A percentile compares a stretch with the other conserved stretches of the same genome.
Evolutionary conservation across 2,888 invertebrate genomes (phyloP).

Genomic region (Tridacna gigas): DNA sequence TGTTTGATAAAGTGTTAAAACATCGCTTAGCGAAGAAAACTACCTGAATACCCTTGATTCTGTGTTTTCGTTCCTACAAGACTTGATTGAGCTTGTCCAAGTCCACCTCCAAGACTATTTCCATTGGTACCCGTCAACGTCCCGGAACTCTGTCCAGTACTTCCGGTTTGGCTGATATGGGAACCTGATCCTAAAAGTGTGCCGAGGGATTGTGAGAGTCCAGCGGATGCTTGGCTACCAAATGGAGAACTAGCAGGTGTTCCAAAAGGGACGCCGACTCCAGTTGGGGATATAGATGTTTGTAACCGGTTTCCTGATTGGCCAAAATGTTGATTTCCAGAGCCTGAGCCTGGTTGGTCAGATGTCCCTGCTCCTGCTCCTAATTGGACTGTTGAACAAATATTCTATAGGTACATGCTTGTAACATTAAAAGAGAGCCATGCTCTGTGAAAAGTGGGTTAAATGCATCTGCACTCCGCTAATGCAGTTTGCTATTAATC

Average conservation of each 20-base stretch:
- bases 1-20: too few species aligned
- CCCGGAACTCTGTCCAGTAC: constrained; percentile 7
- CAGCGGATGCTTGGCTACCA: neutral
- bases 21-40: neutral
- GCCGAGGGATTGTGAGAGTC: neutral
- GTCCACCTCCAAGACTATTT: constrained; percentile 13
- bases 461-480: too few species aligned
- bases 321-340: constrained; percentile 18
- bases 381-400: too few species aligned
- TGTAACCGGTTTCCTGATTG: constrained; percentile 7
- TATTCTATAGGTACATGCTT: too few species aligned
- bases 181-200: constrained; percentile 15
- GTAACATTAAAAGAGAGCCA: too few species aligned
- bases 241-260: constrained; percentile 7
- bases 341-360: constrained; percentile 17
- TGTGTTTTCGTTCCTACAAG: constrained; percentile 40
- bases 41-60: constrained; percentile 14
- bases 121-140: constrained; percentile 10
- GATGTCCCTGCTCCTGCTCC: neutral
- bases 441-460: too few species aligned
- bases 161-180: constrained; percentile 18
- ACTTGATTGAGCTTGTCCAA: constrained; percentile 32
- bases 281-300: neutral
- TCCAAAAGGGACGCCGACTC: neutral
- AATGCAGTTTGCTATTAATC: too few species aligned